Evolutionary conservation across 2,888 invertebrate genomes (phyloP), one percentile per base, ranked within the genome.

Genomic region (Acanthoscelides obtectus): DNA sequence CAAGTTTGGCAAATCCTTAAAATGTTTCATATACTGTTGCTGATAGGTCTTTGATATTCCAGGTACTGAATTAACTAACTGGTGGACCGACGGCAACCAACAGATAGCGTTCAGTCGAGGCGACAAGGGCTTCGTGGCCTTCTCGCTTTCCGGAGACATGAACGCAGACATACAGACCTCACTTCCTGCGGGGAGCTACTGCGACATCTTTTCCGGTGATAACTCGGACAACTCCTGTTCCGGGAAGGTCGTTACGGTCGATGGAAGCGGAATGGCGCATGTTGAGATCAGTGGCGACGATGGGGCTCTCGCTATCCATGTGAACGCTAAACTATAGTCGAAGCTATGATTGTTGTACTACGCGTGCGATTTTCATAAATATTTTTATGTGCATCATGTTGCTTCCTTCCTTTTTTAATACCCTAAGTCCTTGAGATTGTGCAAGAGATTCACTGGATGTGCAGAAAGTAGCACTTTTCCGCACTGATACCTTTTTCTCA

Each of bases 71-170:
- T 0, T 92, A 0, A 86, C 86, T 22, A 87, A 89, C 79, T 96
- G 94, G 94, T 95, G 94, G 94, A 92, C 93, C 79, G 93, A 94
- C 77, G 90, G 89, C 0, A 88, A 89, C 82, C 92, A 94, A 81
- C 94, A 96, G 85, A 94, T 96, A 72, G 91, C 94, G 1, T 96
- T 95, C 87, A 92, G 93, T 77, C 89, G 95, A 20, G 94, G 94
- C 0, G 87, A 89, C 69, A 81, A 77, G 70, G 84, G 83, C 4
- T 96, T 95, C 82, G 85, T 95, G 12, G 94, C 92, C 2, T 90
- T 95, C 78, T 95, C 94, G 81, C 89, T 88, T 70, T 92, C 83
- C 45, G 87, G 86, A 77, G 88, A 90, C 75, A 78, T 94, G 22
- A 89, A 88, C 65, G 83, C 87, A 78, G 88, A 81, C 17, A 84